Percentiles rank a stretch among this genome's conserved stretches.
These are phyloP conservation scores for Phataginus tetradactyla DNA, from an alignment of 2,797 vertebrate genomes.

Conservation along the genomic window DNA sequence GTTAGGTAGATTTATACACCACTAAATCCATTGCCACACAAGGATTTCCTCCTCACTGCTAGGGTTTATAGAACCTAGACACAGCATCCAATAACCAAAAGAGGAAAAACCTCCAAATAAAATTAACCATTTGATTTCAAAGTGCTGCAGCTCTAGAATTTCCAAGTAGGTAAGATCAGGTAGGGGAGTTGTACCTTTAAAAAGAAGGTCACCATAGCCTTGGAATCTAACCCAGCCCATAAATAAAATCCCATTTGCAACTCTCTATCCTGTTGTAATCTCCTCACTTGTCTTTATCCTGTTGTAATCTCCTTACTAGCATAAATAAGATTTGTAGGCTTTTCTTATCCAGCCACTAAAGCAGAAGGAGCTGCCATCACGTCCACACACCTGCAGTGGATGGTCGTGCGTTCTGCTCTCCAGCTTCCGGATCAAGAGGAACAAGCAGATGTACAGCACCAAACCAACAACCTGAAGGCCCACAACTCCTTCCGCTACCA, in stretches of 20 bases:
- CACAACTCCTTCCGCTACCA: too few species aligned
- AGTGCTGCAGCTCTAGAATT: not conserved
- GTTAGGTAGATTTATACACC: constrained; percentile 50
- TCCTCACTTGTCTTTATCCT: not conserved
- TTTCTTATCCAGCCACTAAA: too few species aligned
- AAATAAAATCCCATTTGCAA: constrained; percentile 3
- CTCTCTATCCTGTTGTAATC: not conserved
- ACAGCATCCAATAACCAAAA: not conserved
- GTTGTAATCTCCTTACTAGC: not conserved
- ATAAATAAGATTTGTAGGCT: too few species aligned
- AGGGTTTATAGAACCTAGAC: not conserved
- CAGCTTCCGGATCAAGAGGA: too few species aligned
- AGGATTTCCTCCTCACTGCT: not conserved
- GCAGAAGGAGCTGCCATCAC: too few species aligned
- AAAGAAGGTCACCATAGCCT: not conserved
- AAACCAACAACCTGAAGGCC: too few species aligned
- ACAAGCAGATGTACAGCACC: too few species aligned
- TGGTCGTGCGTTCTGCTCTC: too few species aligned
- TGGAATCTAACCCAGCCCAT: not conserved
- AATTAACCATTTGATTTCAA: constrained; percentile 20
- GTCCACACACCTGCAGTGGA: too few species aligned
- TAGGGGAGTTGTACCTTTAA: not conserved
- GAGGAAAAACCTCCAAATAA: constrained; percentile 19
- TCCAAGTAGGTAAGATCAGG: not conserved
- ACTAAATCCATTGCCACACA: constrained; percentile 13